Evolutionary conservation across 2,113 vertebrate genomes (phyloP).

Genomic region (Lamprologus sp.): DNA sequence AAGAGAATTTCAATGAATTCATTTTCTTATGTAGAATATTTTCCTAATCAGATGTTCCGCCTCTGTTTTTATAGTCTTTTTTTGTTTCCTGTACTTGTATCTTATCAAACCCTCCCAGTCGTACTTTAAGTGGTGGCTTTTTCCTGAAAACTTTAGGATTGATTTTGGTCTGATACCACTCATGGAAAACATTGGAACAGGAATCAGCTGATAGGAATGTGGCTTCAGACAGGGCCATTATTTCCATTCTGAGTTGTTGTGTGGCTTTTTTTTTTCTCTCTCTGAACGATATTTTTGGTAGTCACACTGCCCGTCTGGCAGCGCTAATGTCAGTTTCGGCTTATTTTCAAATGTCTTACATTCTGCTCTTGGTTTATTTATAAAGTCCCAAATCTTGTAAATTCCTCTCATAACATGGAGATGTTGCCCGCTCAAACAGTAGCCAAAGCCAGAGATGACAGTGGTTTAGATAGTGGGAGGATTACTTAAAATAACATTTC

Average conservation of each 20-base stretch:
- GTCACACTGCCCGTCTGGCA: not conserved
- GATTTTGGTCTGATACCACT: not conserved
- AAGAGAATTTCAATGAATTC: not conserved
- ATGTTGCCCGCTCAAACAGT: not conserved
- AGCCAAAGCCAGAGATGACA: not conserved
- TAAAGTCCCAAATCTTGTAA: not conserved
- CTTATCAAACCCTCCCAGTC: not conserved
- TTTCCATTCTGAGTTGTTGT: constrained; percentile 36
- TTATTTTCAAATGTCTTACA: constrained; percentile 10
- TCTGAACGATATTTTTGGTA: not conserved
- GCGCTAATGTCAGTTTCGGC: not conserved
- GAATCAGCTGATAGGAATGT: constrained; percentile 41
- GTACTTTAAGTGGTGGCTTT: not conserved
- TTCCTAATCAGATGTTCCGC: not conserved
- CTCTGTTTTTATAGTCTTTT: not conserved
- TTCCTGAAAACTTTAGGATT: not conserved
- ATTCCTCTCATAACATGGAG: not conserved
- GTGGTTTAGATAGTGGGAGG: not conserved
- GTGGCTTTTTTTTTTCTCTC: not conserved
- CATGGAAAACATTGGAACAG: constrained; percentile 15
- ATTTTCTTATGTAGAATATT: not conserved
- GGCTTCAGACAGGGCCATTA: constrained; percentile 33
- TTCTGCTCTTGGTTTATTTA: constrained; percentile 1
- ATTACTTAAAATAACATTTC: not conserved
- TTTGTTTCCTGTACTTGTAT: not conserved